A percentile compares a stretch with the other conserved stretches of the same genome.
These are phyloP conservation scores for Platyrinchus mystaceus DNA, from an alignment of 2,797 vertebrate species.

Conservation along the genomic window DNA sequence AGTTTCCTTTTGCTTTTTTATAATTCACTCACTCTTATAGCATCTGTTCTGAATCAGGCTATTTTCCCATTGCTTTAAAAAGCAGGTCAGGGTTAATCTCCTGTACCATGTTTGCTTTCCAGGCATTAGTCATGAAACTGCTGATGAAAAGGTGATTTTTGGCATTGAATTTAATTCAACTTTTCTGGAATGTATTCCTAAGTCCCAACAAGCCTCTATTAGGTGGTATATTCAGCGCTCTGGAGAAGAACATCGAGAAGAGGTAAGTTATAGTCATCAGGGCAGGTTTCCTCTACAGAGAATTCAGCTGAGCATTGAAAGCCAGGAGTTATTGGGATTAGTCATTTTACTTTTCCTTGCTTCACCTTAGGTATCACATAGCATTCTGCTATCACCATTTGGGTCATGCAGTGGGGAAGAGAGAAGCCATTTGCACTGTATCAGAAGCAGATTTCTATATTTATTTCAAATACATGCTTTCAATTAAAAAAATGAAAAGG, in stretches of 20 bases:
- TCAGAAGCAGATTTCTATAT: not conserved
- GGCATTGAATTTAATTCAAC: constrained; percentile 97
- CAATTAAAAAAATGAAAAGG: not conserved
- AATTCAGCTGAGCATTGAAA: constrained; percentile 32
- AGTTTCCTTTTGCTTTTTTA: constrained; percentile 68
- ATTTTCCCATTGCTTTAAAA: constrained; percentile 77
- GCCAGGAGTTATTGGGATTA: constrained; percentile 12
- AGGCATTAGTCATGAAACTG: constrained; percentile 82
- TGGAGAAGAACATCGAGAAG: constrained; percentile 83
- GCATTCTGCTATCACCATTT: constrained; percentile 39
- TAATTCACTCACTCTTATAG: constrained; percentile 46
- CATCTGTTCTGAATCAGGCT: constrained; percentile 79
- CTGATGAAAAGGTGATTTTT: constrained; percentile 93
- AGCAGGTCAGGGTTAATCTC: constrained; percentile 77
- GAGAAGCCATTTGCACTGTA: not conserved
- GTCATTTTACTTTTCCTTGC: constrained; percentile 35
- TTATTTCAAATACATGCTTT: not conserved
- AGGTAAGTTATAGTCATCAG: constrained; percentile 81
- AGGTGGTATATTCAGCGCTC: constrained; percentile 80
- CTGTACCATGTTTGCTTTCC: constrained; percentile 77
- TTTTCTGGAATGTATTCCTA: constrained; percentile 96
- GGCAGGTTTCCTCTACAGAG: not conserved
- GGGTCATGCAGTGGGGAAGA: not conserved
- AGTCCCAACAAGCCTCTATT: constrained; percentile 91
- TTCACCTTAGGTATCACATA: constrained; percentile 15